phyloP scores from a whole-genome alignment of 2,797 vertebrate species.

The Phoxinus dragarum region DNA sequence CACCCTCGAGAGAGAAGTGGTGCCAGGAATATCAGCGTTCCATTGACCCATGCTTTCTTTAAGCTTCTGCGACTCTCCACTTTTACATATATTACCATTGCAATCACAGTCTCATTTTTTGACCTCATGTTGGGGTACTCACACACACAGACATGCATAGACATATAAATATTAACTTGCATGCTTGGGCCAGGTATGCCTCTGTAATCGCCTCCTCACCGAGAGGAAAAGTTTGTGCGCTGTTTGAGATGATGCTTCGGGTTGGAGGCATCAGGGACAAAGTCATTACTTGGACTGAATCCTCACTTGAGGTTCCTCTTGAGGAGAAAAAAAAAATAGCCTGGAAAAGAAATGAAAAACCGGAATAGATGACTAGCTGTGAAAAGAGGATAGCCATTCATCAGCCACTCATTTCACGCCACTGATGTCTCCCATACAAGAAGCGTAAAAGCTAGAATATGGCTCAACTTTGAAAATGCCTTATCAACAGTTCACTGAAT shows the following conservation, averaged over 20 bases:
- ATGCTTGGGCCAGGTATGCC: neutral
- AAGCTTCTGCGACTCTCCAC: constrained; percentile 24
- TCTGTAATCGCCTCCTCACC: neutral
- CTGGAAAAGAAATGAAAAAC: constrained; percentile 36
- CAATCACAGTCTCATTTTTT: constrained; percentile 29
- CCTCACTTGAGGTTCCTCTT: constrained; percentile 49
- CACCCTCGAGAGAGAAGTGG: constrained; percentile 34
- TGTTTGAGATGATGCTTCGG: constrained; percentile 21
- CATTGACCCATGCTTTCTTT: constrained; percentile 31
- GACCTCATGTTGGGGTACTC: constrained; percentile 19
- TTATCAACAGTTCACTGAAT: constrained; percentile 55
- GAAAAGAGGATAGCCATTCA: constrained; percentile 49
- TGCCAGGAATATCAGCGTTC: constrained; percentile 42
- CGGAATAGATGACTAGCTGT: constrained; percentile 45
- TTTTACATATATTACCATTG: constrained; percentile 51
- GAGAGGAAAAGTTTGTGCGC: constrained; percentile 21
- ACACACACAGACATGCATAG: constrained; percentile 17
- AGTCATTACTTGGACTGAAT: constrained; percentile 53
- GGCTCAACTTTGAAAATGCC: constrained; percentile 48
- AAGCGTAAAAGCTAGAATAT: constrained; percentile 22
- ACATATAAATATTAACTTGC: neutral
- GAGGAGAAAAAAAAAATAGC: neutral
- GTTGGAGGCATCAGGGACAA: constrained; percentile 18
- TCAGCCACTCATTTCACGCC: constrained; percentile 16
- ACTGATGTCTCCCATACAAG: constrained; percentile 17